Percentiles rank a stretch among this genome's conserved stretches.
Conservation (phyloP, 2,888 invertebrate species). For the Chelonus formosanus region DNA sequence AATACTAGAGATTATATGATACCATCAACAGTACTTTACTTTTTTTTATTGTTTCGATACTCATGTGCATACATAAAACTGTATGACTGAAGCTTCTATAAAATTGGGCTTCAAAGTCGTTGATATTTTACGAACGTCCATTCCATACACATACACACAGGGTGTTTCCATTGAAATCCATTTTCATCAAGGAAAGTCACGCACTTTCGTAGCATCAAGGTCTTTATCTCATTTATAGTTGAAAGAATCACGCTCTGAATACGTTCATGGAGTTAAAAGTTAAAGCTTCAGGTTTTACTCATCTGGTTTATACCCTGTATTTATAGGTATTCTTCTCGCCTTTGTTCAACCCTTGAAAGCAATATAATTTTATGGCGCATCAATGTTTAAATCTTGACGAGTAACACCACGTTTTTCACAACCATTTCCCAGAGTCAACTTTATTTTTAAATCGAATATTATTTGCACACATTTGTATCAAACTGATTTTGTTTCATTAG, state of each 20-base stretch:
- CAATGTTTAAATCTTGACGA: slow-evolving; percentile 11
- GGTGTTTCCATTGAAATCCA: slow-evolving; percentile 1
- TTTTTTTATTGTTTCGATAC: too few relatives aligned
- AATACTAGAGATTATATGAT: too few relatives aligned
- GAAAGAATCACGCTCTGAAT: slow-evolving; percentile 7
- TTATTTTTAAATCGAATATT: neutral
- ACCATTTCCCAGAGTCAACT: neutral
- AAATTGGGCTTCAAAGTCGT: too few relatives aligned
- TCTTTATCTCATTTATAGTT: slow-evolving; percentile 10
- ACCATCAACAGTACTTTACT: too few relatives aligned
- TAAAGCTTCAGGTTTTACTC: neutral
- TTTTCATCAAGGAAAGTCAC: slow-evolving; percentile 9
- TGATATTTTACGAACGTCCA: too few relatives aligned
- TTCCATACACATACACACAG: too few relatives aligned
- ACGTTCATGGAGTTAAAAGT: slow-evolving; percentile 7
- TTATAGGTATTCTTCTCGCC: neutral
- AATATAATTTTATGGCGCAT: slow-evolving; percentile 7
- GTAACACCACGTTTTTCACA: neutral
- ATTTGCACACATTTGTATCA: too few relatives aligned
- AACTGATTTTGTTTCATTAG: too few relatives aligned
- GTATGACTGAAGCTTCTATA: too few relatives aligned
- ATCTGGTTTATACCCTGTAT: slow-evolving; percentile 8
- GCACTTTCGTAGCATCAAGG: neutral
- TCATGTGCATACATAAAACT: too few relatives aligned
- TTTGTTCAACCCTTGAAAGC: slow-evolving; percentile 4